Conservation (phyloP, 2,888 invertebrate species). For the Tribolium freemani region DNA sequence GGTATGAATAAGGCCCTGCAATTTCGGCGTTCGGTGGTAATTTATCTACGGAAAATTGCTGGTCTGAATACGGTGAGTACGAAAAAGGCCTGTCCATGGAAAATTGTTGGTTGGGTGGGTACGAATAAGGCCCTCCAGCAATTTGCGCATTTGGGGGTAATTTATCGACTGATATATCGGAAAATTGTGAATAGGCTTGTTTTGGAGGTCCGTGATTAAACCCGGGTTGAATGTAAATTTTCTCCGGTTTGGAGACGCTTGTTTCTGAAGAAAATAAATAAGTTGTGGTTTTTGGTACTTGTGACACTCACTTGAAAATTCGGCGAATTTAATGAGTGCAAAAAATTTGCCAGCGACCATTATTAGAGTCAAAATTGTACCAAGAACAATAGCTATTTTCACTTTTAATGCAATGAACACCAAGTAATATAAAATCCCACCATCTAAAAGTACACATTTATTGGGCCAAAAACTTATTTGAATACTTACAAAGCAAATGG, state of each 20-base stretch:
- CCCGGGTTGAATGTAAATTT: neutral
- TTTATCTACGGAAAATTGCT: neutral
- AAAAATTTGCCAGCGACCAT: constrained; percentile 58
- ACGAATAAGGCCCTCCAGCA: neutral
- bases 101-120: too few species aligned
- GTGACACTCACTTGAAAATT: constrained; percentile 50
- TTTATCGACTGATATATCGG: neutral
- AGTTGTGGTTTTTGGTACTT: neutral
- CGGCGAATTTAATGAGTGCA: constrained; percentile 56
- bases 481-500: neutral
- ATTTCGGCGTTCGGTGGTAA: neutral
- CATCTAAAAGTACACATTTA: neutral
- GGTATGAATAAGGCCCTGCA: neutral
- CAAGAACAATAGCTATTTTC: constrained; percentile 58
- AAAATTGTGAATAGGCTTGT: neutral
- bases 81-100: too few species aligned
- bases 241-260: neutral
- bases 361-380: constrained; percentile 53
- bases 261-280: neutral
- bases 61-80: too few species aligned
- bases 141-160: neutral
- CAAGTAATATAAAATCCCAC: constrained; percentile 54
- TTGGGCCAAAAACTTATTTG: too few species aligned
- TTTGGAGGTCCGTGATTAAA: neutral
- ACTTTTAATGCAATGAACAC: constrained; percentile 59